A percentile compares a stretch with the other conserved stretches of the same genome.
Evolutionary conservation across 2,888 invertebrate species (phyloP).

Genomic region (Mechanitis messenoides): DNA sequence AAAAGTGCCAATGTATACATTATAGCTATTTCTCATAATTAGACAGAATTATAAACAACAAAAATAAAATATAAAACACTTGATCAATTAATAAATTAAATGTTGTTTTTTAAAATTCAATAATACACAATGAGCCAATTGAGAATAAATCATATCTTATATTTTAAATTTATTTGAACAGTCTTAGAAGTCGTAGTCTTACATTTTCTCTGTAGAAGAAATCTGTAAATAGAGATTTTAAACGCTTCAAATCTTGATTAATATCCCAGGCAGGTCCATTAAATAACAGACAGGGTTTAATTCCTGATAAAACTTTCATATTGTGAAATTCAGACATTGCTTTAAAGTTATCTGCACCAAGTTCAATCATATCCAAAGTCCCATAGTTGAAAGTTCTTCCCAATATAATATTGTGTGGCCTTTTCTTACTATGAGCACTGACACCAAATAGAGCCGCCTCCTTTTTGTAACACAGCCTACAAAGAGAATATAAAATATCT

Average conservation of each 20-base stretch:
- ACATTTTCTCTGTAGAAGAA: constrained; percentile 91
- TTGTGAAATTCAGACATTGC: constrained; percentile 87
- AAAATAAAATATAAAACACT: background rate
- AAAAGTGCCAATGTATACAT: too few species aligned
- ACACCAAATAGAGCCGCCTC: constrained; percentile 94
- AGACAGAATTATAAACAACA: background rate
- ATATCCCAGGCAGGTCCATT: constrained; percentile 94
- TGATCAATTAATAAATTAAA: too few species aligned
- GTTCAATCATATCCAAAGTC: constrained; percentile 96
- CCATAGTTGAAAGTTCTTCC: constrained; percentile 93
- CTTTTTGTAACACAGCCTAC: constrained; percentile 83
- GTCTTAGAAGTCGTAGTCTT: constrained; percentile 7
- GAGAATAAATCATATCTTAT: too few species aligned
- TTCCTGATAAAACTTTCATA: constrained; percentile 85
- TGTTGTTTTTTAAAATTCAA: too few species aligned
- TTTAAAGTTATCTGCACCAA: constrained; percentile 90
- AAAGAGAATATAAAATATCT: constrained; percentile 23
- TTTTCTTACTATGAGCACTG: constrained; percentile 94
- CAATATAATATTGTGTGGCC: constrained; percentile 93
- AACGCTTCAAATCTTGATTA: constrained; percentile 84
- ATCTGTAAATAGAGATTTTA: constrained; percentile 93
- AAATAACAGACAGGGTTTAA: constrained; percentile 94
- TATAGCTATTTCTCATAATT: too few species aligned
- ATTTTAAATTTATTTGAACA: too few species aligned
- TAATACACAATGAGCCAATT: background rate